A percentile compares a stretch with the other conserved stretches of the same genome.
Conservation (phyloP, 2,113 vertebrate genomes). For the Delphinapterus leucas region DNA sequence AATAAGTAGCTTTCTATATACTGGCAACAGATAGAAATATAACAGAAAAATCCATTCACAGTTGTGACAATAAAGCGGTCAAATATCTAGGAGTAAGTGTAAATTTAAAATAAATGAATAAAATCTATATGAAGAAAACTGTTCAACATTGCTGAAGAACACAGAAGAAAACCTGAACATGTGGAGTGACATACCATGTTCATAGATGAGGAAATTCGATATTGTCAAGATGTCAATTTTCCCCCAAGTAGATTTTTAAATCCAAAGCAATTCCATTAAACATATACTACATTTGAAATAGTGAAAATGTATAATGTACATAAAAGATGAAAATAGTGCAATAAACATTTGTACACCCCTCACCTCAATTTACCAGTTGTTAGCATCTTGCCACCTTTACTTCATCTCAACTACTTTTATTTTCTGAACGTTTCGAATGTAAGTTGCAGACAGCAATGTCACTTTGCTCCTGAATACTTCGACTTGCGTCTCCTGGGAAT, state of each 20-base stretch:
- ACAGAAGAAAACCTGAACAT: neutral
- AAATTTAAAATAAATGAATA: neutral
- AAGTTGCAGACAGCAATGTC: neutral
- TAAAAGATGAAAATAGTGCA: neutral
- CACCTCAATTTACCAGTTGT: neutral
- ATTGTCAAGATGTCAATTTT: neutral
- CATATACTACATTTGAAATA: neutral
- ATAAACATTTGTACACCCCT: neutral
- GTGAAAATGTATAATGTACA: neutral
- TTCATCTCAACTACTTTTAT: neutral
- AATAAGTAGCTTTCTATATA: neutral
- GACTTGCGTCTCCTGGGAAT: neutral
- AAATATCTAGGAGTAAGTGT: neutral
- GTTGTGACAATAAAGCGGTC: neutral
- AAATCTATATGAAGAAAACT: neutral
- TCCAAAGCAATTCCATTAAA: neutral
- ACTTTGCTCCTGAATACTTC: neutral
- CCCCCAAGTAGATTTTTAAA: neutral
- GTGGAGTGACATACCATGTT: neutral
- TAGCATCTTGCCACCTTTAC: neutral
- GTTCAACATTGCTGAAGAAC: neutral
- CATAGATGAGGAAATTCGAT: neutral
- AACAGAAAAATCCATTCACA: neutral
- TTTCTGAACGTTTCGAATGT: neutral
- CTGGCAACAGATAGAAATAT: neutral